Conservation (phyloP, 2,113 vertebrate species). For the Bubo scandiacus region DNA sequence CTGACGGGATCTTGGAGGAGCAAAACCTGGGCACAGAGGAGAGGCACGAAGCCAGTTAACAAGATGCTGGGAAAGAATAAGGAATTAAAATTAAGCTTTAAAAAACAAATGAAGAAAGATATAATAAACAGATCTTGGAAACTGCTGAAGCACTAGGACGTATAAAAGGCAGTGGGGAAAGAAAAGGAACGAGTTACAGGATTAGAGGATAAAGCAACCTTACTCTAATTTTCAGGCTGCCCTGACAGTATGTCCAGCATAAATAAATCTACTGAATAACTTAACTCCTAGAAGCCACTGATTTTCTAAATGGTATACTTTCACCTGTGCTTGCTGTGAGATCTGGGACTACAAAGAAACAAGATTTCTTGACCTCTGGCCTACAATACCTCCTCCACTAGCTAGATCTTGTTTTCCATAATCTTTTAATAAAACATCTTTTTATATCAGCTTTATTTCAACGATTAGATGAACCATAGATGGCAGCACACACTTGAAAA, state of each 20-base stretch:
- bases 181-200: background rate
- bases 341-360: background rate
- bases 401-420: background rate
- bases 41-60: background rate
- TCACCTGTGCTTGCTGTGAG: background rate
- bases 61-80: background rate
- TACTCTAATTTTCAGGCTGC: background rate
- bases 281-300: background rate
- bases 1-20: background rate
- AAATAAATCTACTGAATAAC: background rate
- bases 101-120: background rate
- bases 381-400: background rate
- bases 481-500: constrained; percentile 41
- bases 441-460: background rate
- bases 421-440: background rate
- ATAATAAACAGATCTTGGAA: background rate
- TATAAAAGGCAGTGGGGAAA: background rate
- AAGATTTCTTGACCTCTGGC: background rate
- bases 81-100: background rate
- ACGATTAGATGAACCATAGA: background rate
- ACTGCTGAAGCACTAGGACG: background rate
- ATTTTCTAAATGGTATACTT: background rate
- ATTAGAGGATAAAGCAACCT: background rate
- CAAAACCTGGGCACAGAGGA: background rate
- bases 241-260: background rate